Conservation (phyloP, 2,113 vertebrate species). For the Clarias magur region DNA sequence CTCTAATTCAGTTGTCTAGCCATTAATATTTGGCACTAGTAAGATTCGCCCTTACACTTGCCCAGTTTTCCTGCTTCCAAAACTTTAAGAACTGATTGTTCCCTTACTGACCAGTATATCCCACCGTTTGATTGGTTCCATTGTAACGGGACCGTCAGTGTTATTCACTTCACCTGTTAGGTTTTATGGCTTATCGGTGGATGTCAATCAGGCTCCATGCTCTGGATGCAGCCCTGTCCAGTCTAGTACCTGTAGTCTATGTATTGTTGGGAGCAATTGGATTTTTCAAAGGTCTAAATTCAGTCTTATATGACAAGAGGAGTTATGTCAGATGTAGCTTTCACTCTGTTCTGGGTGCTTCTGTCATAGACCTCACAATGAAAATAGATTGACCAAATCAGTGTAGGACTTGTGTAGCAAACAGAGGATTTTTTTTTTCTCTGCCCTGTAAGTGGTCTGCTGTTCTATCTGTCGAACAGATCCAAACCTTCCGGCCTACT, state of each 20-base stretch:
- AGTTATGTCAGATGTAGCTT: conserved; percentile 25
- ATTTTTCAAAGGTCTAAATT: conserved; percentile 5
- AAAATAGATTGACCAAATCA: neutral
- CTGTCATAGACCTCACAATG: neutral
- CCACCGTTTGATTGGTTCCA: too few species aligned
- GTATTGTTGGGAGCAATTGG: conserved; percentile 12
- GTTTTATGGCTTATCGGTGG: too few species aligned
- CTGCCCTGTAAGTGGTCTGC: conserved; percentile 3
- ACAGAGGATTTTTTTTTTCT: conserved; percentile 1
- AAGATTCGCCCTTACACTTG: too few species aligned
- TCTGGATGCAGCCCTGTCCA: conserved; percentile 12
- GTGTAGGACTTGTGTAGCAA: conserved; percentile 11
- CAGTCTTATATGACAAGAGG: conserved; percentile 27
- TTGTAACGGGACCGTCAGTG: too few species aligned
- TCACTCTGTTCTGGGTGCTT: conserved; percentile 7
- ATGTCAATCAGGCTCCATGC: neutral
- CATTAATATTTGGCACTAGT: too few species aligned
- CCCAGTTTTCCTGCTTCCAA: too few species aligned
- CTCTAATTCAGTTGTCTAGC: too few species aligned
- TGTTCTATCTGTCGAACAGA: conserved; percentile 1
- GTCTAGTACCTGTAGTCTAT: conserved; percentile 6
- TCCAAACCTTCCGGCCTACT: neutral
- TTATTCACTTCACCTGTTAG: too few species aligned
- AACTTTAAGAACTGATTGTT: too few species aligned
- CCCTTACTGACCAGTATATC: too few species aligned